A percentile compares a stretch with the other conserved stretches of the same genome.
phyloP scores from a whole-genome alignment of 2,113 vertebrate genomes.

The Gulo gulo region DNA sequence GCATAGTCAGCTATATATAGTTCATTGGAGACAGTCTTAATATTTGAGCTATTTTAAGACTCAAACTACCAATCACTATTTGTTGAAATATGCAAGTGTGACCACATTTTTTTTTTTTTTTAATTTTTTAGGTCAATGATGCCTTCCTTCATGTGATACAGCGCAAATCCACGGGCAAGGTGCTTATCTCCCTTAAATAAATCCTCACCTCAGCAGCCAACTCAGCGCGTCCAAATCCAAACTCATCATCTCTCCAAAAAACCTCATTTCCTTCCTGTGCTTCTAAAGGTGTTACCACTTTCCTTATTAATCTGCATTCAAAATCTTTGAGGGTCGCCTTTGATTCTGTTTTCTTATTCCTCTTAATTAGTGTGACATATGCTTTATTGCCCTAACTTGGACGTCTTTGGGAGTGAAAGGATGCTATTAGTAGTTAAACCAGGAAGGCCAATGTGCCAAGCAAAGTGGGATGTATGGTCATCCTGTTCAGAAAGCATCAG shows the following conservation, averaged over 20 bases:
- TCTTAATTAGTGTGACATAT: not conserved
- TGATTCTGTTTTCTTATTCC: not conserved
- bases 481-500: not conserved
- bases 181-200: slow-evolving; percentile 55
- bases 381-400: not conserved
- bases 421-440: not conserved
- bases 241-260: not conserved
- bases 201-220: not conserved
- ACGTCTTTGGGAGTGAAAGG: not conserved
- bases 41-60: slow-evolving; percentile 15
- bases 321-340: not conserved
- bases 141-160: slow-evolving; percentile 54
- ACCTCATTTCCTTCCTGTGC: not conserved
- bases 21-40: not conserved
- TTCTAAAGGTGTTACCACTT: not conserved
- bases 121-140: slow-evolving; percentile 57
- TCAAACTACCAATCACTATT: not conserved
- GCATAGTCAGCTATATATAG: not conserved
- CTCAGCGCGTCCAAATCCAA: not conserved
- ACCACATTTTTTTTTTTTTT: not conserved
- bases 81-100: not conserved
- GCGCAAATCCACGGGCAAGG: slow-evolving; percentile 65
- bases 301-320: not conserved
- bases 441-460: not conserved
- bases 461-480: not conserved